Percentiles rank a stretch among this genome's conserved stretches.
Conservation (phyloP, 2,888 invertebrate genomes). For the Tetanocera ferruginea region DNA sequence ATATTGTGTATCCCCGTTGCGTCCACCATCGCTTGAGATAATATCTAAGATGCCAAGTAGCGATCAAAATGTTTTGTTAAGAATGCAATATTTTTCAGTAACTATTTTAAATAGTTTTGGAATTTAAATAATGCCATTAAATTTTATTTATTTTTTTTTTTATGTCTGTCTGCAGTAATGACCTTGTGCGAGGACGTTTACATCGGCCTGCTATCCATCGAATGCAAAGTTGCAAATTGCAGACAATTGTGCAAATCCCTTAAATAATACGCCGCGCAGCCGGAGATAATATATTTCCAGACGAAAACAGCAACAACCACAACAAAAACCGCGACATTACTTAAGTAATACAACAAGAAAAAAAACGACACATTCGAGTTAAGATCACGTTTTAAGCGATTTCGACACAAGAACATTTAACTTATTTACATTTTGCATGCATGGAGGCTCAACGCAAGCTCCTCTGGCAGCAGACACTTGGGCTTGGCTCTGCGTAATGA, state of each 20-base stretch:
- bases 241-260: slow-evolving; percentile 28
- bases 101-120: not conserved
- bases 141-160: not conserved
- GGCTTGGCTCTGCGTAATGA: slow-evolving; percentile 8
- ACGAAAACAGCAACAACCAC: not conserved
- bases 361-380: not conserved
- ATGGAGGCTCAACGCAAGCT: not conserved
- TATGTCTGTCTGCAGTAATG: not conserved
- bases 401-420: slow-evolving; percentile 20
- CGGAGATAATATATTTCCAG: slow-evolving; percentile 10
- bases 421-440: slow-evolving; percentile 31
- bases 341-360: not conserved
- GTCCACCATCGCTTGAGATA: not conserved
- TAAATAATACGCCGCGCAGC: slow-evolving; percentile 18
- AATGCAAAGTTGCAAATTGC: slow-evolving; percentile 34
- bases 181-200: slow-evolving; percentile 30
- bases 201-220: slow-evolving; percentile 15
- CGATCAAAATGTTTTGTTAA: not conserved
- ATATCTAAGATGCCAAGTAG: not conserved
- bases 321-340: not conserved
- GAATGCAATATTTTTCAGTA: not conserved
- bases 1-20: not conserved
- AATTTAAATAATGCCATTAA: slow-evolving; percentile 5
- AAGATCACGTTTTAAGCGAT: slow-evolving; percentile 31
- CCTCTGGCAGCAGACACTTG: not conserved